Percentiles rank a stretch among this genome's conserved stretches.
Conservation (phyloP, 2,888 invertebrate species). For the Molorchus minor region DNA sequence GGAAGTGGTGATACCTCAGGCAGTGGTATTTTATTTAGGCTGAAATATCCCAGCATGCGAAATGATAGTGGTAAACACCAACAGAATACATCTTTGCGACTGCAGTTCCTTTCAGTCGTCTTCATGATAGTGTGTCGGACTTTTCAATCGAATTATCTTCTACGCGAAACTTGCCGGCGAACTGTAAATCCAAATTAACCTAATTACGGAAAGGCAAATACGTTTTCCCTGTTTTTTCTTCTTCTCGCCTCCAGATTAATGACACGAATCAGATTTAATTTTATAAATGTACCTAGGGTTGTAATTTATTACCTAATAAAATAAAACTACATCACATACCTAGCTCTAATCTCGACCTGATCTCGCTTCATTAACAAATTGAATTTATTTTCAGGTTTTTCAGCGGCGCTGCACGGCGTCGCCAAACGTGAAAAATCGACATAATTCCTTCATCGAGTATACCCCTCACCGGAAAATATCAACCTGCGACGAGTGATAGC, state of each 20-base stretch:
- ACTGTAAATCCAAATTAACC: neutral
- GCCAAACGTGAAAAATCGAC: slow-evolving; percentile 27
- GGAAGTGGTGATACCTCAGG: too few species aligned
- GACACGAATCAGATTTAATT: slow-evolving; percentile 13
- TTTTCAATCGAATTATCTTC: too few species aligned
- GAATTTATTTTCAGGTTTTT: slow-evolving; percentile 44
- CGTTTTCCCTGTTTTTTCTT: neutral
- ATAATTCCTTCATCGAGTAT: slow-evolving; percentile 34
- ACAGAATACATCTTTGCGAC: too few species aligned
- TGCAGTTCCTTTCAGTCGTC: too few species aligned
- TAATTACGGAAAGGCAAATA: neutral
- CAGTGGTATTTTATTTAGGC: too few species aligned
- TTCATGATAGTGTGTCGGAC: too few species aligned
- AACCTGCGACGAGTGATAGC: slow-evolving; percentile 6
- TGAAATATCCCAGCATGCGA: too few species aligned
- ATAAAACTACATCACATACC: slow-evolving; percentile 18
- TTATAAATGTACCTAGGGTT: slow-evolving; percentile 6
- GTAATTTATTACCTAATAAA: slow-evolving; percentile 17
- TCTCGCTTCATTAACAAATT: slow-evolving; percentile 48
- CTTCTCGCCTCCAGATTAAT: slow-evolving; percentile 1
- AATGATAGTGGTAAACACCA: too few species aligned
- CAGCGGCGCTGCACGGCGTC: slow-evolving; percentile 12
- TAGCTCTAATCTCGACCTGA: slow-evolving; percentile 19
- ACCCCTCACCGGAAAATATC: slow-evolving; percentile 20
- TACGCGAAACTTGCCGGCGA: neutral